Percentiles rank a stretch among this genome's conserved stretches.
phyloP scores from a whole-genome alignment of 2,888 invertebrate genomes.

The Mechanitis messenoides region DNA sequence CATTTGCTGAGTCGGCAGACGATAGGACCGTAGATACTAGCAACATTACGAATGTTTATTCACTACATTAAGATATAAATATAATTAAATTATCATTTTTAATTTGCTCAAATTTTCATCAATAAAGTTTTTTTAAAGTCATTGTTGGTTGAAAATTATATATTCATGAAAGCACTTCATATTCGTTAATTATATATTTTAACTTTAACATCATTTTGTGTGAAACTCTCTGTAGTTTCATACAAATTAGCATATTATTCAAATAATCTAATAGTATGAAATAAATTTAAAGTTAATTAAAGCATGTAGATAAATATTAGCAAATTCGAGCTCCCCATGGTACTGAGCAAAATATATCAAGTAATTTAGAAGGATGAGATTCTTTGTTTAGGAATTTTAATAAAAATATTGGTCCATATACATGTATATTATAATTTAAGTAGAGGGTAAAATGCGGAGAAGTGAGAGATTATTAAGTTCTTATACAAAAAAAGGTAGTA shows the following conservation, averaged over 20 bases:
- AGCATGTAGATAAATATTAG: constrained; percentile 2
- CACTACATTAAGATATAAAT: neutral
- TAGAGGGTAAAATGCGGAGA: no score
- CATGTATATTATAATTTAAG: no score
- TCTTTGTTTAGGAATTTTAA: neutral
- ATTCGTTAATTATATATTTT: no score
- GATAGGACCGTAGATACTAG: neutral
- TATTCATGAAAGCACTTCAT: no score
- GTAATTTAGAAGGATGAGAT: neutral
- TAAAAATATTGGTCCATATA: neutral
- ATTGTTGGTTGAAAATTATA: no score
- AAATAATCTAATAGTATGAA: neutral
- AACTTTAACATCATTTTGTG: neutral
- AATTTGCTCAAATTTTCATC: neutral
- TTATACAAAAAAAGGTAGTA: no score
- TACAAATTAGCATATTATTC: neutral
- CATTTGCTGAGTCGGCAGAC: constrained; percentile 6
- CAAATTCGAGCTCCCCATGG: neutral
- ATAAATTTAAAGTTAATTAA: constrained; percentile 5
- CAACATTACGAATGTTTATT: neutral
- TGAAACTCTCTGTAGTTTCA: neutral
- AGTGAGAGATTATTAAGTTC: no score
- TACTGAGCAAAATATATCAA: neutral
- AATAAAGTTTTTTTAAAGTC: no score
- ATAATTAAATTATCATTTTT: neutral